These are phyloP conservation scores for Brachylomia viminalis DNA, from an alignment of 2,888 invertebrate species.

Conservation along the genomic window DNA sequence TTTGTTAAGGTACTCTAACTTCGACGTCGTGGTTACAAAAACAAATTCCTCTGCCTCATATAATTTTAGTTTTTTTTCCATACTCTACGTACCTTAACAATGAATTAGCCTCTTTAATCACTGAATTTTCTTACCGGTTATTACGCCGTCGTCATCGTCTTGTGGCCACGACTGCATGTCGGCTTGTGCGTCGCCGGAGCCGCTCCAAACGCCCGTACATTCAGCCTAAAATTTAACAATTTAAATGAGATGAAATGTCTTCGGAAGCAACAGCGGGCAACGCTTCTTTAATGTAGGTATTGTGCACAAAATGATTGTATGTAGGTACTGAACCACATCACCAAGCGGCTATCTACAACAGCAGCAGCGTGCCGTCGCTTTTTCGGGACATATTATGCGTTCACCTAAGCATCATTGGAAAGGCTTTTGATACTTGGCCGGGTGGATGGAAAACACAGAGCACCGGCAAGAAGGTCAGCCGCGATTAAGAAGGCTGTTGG, in stretches of 20 bases:
- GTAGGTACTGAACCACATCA: background rate
- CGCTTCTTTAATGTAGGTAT: background rate
- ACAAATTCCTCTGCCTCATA: background rate
- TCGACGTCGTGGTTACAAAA: background rate
- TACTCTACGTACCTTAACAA: background rate
- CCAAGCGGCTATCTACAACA: background rate
- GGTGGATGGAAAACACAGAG: background rate
- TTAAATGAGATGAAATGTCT: background rate
- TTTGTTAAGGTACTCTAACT: background rate
- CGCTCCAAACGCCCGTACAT: constrained; percentile 70
- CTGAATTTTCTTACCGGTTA: constrained; percentile 54
- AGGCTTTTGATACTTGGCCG: background rate
- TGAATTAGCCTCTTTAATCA: too few relatives aligned
- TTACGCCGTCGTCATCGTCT: constrained; percentile 74
- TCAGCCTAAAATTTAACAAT: constrained; percentile 64
- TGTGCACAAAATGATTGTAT: background rate
- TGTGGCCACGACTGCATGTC: constrained; percentile 72
- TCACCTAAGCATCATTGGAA: background rate
- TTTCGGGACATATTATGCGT: background rate
- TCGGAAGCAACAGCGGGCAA: background rate
- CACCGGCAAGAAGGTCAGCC: background rate
- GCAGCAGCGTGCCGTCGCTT: background rate
- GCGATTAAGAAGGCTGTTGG: background rate
- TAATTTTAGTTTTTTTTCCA: background rate
- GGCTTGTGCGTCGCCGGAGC: constrained; percentile 71